Percentiles rank a stretch among this genome's conserved stretches.
Conservation (phyloP, 2,888 invertebrate species). For the Embidobia sp. region DNA sequence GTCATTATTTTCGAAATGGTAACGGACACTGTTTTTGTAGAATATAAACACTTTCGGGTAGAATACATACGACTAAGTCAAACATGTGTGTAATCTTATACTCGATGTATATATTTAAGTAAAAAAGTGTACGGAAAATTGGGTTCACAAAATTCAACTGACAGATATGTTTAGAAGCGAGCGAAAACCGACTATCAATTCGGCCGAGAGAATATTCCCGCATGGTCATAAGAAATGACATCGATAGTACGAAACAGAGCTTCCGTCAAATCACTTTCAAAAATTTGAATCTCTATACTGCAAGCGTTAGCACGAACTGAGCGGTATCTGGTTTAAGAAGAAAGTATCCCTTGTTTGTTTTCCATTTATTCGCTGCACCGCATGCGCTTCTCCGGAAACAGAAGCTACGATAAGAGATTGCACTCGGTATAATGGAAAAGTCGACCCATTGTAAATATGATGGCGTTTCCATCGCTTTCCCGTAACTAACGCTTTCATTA, state of each 20-base stretch:
- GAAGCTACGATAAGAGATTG: slow-evolving; percentile 71
- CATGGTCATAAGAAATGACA: slow-evolving; percentile 1
- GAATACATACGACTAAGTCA: too few relatives aligned
- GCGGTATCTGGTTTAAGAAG: slow-evolving; percentile 49
- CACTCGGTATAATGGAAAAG: slow-evolving; percentile 72
- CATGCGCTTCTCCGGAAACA: slow-evolving; percentile 63
- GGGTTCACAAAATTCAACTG: too few relatives aligned
- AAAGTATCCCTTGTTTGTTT: slow-evolving; percentile 61
- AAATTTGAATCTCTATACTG: slow-evolving; percentile 44
- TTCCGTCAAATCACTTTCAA: slow-evolving; percentile 46
- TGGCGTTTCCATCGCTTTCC: slow-evolving; percentile 56
- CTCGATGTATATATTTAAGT: too few relatives aligned
- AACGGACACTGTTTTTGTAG: too few relatives aligned
- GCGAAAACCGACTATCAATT: too few relatives aligned
- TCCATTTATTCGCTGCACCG: slow-evolving; percentile 55
- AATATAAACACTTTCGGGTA: too few relatives aligned
- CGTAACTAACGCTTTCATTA: slow-evolving; percentile 33
- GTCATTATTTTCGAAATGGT: too few relatives aligned
- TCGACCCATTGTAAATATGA: slow-evolving; percentile 66
- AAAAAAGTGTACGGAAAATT: too few relatives aligned
- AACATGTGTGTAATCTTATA: too few relatives aligned
- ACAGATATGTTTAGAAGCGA: too few relatives aligned
- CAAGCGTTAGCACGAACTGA: slow-evolving; percentile 31
- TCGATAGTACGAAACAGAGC: neutral
- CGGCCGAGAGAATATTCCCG: too few relatives aligned